A percentile compares a stretch with the other conserved stretches of the same genome.
These are phyloP conservation scores for Conomelus anceps DNA, from an alignment of 2,888 invertebrate species.

Conservation along the genomic window DNA sequence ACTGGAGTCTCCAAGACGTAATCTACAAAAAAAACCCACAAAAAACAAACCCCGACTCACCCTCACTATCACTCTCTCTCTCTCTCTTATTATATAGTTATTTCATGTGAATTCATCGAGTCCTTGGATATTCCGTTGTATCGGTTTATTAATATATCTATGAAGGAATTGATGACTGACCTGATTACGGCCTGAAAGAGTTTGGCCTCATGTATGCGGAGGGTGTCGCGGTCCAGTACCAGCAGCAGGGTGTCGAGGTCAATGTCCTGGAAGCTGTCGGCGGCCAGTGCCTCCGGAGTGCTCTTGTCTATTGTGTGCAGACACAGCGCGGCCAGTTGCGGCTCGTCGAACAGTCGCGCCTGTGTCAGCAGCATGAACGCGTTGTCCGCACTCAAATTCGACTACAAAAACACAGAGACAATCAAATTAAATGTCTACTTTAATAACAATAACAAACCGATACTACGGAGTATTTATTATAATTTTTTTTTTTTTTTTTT, in stretches of 20 bases:
- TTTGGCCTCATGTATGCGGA: conserved; percentile 69
- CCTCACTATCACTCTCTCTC: no score
- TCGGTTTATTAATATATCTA: no score
- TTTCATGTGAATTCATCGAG: no score
- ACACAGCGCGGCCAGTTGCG: conserved; percentile 70
- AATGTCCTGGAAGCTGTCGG: conserved; percentile 76
- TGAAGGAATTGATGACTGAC: conserved; percentile 36
- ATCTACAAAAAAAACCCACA: no score
- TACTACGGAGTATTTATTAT: no score
- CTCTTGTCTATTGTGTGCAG: conserved; percentile 78
- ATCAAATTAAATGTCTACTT: background rate
- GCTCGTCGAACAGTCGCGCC: conserved; percentile 75
- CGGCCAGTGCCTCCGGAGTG: conserved; percentile 68
- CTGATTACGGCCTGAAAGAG: conserved; percentile 65
- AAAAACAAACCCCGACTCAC: no score
- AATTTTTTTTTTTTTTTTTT: no score
- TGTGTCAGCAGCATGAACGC: conserved; percentile 72
- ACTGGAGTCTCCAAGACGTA: no score
- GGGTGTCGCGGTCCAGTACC: conserved; percentile 69
- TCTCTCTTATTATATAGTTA: no score
- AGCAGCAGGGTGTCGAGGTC: conserved; percentile 70
- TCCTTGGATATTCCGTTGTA: no score
- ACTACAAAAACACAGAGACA: conserved; percentile 42
- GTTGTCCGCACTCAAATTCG: conserved; percentile 72
- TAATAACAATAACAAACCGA: no score